A percentile compares a stretch with the other conserved stretches of the same genome.
These are phyloP conservation scores for Rhopalosiphum nymphaeae DNA, from an alignment of 2,888 invertebrate species.

Conservation along the genomic window DNA sequence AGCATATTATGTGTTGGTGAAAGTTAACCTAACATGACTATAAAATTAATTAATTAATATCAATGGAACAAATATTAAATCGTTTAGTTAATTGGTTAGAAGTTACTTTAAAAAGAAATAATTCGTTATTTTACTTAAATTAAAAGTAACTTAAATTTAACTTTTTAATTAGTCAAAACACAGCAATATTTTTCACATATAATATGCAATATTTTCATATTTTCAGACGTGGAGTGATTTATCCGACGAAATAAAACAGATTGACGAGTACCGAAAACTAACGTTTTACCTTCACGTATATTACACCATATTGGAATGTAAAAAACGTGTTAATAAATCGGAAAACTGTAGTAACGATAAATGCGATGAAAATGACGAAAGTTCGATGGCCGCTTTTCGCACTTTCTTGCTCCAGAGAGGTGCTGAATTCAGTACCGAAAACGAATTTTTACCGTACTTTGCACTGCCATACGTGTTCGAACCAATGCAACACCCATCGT, in stretches of 20 bases:
- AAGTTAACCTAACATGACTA: too few species aligned
- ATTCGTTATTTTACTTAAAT: too few species aligned
- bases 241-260: constrained; percentile 68
- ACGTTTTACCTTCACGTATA: constrained; percentile 70
- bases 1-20: too few species aligned
- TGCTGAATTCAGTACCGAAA: constrained; percentile 72
- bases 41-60: too few species aligned
- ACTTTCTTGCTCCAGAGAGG: constrained; percentile 71
- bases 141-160: too few species aligned
- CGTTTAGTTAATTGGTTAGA: too few species aligned
- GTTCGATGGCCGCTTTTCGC: constrained; percentile 70
- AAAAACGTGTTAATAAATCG: constrained; percentile 25
- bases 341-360: not conserved
- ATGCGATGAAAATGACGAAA: constrained; percentile 57
- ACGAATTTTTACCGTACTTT: constrained; percentile 74
- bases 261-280: constrained; percentile 69
- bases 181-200: too few species aligned
- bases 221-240: constrained; percentile 69
- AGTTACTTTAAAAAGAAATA: too few species aligned
- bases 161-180: too few species aligned
- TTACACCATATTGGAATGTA: constrained; percentile 69
- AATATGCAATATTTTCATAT: not conserved
- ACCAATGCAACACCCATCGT: constrained; percentile 73
- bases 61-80: too few species aligned
- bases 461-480: constrained; percentile 74